Percentiles rank a stretch among this genome's conserved stretches.
phyloP scores from a whole-genome alignment of 2,797 vertebrate genomes.

The Paedocypris micromegethes region DNA sequence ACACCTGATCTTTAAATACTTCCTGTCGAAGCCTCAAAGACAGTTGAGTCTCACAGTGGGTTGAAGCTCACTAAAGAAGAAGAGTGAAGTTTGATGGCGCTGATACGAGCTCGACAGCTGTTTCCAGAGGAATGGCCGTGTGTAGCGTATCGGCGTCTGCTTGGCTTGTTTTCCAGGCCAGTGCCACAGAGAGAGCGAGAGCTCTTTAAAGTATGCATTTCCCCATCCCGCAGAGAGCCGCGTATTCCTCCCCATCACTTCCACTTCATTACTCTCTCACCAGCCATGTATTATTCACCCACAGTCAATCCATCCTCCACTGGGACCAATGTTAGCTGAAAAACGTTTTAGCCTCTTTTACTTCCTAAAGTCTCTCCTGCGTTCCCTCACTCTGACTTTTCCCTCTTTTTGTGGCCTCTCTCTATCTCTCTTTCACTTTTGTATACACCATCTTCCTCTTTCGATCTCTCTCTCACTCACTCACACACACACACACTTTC shows the following conservation, averaged over 20 bases:
- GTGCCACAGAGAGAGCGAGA: conserved; percentile 48
- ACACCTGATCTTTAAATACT: no score
- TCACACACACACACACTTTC: no score
- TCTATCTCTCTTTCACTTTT: conserved; percentile 33
- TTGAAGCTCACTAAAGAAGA: background rate
- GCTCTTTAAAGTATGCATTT: conserved; percentile 70
- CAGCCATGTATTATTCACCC: conserved; percentile 71
- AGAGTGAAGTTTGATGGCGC: conserved; percentile 2
- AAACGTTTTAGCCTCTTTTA: conserved; percentile 68
- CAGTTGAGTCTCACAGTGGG: no score
- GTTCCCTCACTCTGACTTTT: conserved; percentile 18
- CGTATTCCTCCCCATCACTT: conserved; percentile 70
- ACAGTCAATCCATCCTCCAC: conserved; percentile 57
- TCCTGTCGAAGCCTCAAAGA: no score
- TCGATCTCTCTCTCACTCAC: no score
- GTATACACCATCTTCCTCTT: background rate
- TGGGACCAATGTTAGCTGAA: conserved; percentile 68
- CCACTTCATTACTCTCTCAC: conserved; percentile 73
- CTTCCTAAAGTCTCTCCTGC: conserved; percentile 50
- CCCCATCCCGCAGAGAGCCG: conserved; percentile 66
- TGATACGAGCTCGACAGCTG: conserved; percentile 25
- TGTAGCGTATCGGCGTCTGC: conserved; percentile 28
- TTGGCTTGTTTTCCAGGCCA: conserved; percentile 50
- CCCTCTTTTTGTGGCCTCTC: conserved; percentile 39
- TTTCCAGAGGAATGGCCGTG: conserved; percentile 18